These are phyloP conservation scores for Oncorhynchus tshawytscha DNA, from an alignment of 2,113 vertebrate species.

Conservation along the genomic window DNA sequence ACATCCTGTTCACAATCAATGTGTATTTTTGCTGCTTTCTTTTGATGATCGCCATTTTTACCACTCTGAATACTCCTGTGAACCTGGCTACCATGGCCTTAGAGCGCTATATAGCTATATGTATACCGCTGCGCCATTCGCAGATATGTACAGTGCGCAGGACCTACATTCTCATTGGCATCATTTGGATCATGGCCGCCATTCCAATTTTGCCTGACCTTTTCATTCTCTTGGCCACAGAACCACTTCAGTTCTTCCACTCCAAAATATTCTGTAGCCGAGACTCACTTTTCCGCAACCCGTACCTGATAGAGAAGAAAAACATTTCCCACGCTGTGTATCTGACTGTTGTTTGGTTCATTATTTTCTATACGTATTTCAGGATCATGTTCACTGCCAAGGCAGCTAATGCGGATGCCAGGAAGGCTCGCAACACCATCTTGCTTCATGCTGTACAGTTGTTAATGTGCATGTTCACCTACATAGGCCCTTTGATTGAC, in stretches of 20 bases:
- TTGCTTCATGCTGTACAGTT: constrained; percentile 65
- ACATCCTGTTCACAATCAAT: constrained; percentile 34
- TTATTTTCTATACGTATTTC: constrained; percentile 54
- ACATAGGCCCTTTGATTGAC: constrained; percentile 32
- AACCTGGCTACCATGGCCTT: not conserved
- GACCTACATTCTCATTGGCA: constrained; percentile 47
- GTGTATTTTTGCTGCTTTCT: constrained; percentile 52
- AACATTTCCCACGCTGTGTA: constrained; percentile 31
- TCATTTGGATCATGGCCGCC: constrained; percentile 52
- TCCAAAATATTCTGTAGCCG: constrained; percentile 33
- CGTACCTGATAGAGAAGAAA: constrained; percentile 43
- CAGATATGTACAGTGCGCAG: constrained; percentile 53
- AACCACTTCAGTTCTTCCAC: constrained; percentile 49
- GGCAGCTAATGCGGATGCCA: constrained; percentile 14
- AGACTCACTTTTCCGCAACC: constrained; percentile 38
- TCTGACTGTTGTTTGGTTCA: constrained; percentile 54
- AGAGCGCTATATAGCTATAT: not conserved
- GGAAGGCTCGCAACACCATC: constrained; percentile 65
- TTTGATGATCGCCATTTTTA: constrained; percentile 31
- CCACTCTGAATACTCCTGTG: constrained; percentile 21
- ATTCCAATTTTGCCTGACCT: constrained; percentile 54
- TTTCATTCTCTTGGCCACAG: constrained; percentile 50
- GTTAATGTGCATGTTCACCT: constrained; percentile 61
- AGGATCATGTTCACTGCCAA: constrained; percentile 55
- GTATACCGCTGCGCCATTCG: not conserved